Evolutionary conservation across 2,888 invertebrate species (phyloP).

Genomic region (Lycophotia porphyrea): DNA sequence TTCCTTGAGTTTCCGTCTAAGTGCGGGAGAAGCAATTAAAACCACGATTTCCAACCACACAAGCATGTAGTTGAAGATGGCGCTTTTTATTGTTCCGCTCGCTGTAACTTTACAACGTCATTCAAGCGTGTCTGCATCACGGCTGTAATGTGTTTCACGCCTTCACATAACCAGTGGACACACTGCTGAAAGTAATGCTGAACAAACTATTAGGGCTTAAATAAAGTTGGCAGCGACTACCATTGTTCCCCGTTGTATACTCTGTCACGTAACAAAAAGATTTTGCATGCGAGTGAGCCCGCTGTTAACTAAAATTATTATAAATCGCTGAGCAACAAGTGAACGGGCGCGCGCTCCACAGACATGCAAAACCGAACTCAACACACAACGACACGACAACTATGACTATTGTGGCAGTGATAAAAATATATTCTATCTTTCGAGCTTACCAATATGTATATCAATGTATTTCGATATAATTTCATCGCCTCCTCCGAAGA

Average conservation of each 20-base stretch:
- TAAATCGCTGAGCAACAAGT: constrained; percentile 72
- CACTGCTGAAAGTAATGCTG: constrained; percentile 62
- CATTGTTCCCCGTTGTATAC: constrained; percentile 71
- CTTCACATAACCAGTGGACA: constrained; percentile 72
- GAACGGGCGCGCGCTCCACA: constrained; percentile 59
- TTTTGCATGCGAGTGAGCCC: constrained; percentile 65
- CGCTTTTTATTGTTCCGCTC: constrained; percentile 31
- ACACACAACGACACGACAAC: constrained; percentile 66
- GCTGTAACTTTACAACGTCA: constrained; percentile 41
- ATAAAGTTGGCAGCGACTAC: constrained; percentile 63
- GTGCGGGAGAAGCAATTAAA: constrained; percentile 64
- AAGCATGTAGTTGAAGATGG: constrained; percentile 37
- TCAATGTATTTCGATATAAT: constrained; percentile 78
- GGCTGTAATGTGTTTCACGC: constrained; percentile 88
- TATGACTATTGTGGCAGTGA: constrained; percentile 87
- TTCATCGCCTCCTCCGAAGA: constrained; percentile 71
- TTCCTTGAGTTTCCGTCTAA: constrained; percentile 66
- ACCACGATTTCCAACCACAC: constrained; percentile 54
- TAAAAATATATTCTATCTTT: constrained; percentile 85
- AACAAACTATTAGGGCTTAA: constrained; percentile 62
- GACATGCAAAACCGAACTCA: constrained; percentile 68
- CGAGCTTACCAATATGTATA: constrained; percentile 74
- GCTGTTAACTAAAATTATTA: constrained; percentile 64
- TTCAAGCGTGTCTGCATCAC: constrained; percentile 69
- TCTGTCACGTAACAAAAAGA: constrained; percentile 56